Percentiles rank a stretch among this genome's conserved stretches.
Conservation (phyloP, 2,113 vertebrate genomes). For the Choloepus hoffmanni region DNA sequence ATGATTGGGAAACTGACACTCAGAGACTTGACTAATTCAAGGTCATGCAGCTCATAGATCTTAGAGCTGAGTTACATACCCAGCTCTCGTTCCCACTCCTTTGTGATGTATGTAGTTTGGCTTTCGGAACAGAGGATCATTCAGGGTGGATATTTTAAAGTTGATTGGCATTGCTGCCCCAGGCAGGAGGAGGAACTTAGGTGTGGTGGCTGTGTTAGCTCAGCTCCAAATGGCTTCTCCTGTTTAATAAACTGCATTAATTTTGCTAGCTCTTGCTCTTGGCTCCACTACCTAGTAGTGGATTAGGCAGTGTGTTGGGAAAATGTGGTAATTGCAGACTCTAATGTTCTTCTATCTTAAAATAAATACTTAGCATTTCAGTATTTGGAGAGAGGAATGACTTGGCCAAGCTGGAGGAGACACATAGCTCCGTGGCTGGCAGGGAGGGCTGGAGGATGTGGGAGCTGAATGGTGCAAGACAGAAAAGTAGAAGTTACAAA, state of each 20-base stretch:
- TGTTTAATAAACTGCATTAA: slow-evolving; percentile 54
- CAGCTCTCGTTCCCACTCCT: background rate
- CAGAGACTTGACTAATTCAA: background rate
- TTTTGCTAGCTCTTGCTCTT: slow-evolving; percentile 63
- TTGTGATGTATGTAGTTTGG: background rate
- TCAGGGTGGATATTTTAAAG: background rate
- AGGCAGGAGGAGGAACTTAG: background rate
- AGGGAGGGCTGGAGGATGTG: background rate
- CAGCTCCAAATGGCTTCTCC: background rate
- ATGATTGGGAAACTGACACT: background rate
- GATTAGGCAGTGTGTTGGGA: slow-evolving; percentile 32
- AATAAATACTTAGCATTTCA: slow-evolving; percentile 56
- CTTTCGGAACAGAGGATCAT: background rate
- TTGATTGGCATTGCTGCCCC: background rate
- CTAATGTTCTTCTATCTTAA: slow-evolving; percentile 57
- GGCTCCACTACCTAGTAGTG: slow-evolving; percentile 16
- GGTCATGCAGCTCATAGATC: background rate
- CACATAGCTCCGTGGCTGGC: background rate
- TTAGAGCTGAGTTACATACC: background rate
- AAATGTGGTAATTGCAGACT: slow-evolving; percentile 54
- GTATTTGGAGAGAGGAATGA: background rate
- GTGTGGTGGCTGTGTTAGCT: background rate
- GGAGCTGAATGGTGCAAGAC: background rate
- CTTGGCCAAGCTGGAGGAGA: background rate
- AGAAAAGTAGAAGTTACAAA: background rate